These are phyloP conservation scores for Boulengeromyrus knoepffleri DNA, from an alignment of 2,113 vertebrate genomes.

Conservation along the genomic window DNA sequence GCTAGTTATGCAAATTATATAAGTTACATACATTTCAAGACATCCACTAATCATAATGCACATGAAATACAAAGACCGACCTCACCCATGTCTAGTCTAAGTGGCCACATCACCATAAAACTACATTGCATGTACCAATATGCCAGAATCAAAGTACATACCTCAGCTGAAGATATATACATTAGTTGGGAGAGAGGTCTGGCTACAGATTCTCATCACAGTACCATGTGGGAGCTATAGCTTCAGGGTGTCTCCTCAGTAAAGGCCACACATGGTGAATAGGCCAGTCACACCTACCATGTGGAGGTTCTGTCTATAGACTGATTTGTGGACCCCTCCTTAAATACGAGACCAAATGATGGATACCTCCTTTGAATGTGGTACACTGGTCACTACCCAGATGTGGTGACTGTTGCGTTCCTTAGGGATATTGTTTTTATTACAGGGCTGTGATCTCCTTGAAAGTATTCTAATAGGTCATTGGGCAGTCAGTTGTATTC, in stretches of 20 bases:
- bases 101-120: not conserved
- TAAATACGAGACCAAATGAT: not conserved
- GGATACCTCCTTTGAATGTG: not conserved
- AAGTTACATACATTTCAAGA: not conserved
- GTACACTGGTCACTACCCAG: not conserved
- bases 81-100: not conserved
- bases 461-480: not conserved
- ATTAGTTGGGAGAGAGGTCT: not conserved
- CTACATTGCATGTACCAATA: not conserved
- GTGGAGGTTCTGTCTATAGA: not conserved
- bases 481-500: not conserved
- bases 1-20: not conserved
- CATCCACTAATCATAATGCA: not conserved
- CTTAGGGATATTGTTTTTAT: not conserved
- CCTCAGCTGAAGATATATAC: not conserved
- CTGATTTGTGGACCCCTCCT: not conserved
- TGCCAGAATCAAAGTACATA: not conserved
- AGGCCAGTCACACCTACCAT: not conserved
- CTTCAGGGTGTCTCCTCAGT: not conserved
- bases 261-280: not conserved
- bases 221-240: not conserved
- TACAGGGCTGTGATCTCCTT: not conserved
- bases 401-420: not conserved
- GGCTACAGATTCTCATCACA: not conserved
- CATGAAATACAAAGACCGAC: not conserved